A percentile compares a stretch with the other conserved stretches of the same genome.
These are phyloP conservation scores for Drosophila algonquin DNA, from an alignment of 2,888 invertebrate species.

Conservation along the genomic window DNA sequence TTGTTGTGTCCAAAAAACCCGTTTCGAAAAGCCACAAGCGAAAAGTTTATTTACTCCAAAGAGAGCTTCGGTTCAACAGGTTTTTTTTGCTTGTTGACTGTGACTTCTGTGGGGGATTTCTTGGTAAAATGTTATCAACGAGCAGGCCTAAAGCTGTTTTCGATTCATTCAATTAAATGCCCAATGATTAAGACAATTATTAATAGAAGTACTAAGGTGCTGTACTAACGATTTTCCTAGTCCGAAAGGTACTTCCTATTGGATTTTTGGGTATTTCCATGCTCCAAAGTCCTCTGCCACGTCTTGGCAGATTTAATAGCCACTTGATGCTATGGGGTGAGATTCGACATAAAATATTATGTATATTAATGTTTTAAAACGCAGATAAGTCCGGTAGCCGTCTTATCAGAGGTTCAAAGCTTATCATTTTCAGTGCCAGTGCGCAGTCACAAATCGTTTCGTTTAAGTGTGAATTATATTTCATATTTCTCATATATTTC, in stretches of 20 bases:
- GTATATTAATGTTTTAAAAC: neutral
- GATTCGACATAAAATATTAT: neutral
- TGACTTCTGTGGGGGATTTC: slow-evolving; percentile 47
- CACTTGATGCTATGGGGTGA: neutral
- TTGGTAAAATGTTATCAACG: slow-evolving; percentile 28
- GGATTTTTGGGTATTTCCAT: neutral
- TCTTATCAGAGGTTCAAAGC: slow-evolving; percentile 5
- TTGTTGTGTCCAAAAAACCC: slow-evolving; percentile 51
- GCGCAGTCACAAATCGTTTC: neutral
- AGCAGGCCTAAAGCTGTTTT: slow-evolving; percentile 1
- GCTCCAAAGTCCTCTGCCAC: neutral
- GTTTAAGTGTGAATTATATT: neutral
- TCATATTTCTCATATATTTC: no score
- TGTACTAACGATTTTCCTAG: neutral
- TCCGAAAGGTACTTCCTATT: neutral
- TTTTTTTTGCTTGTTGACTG: slow-evolving; percentile 46
- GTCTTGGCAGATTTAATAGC: neutral
- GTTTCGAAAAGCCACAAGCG: slow-evolving; percentile 54
- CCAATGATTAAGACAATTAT: slow-evolving; percentile 35
- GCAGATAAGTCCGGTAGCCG: neutral
- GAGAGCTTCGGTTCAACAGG: slow-evolving; percentile 65
- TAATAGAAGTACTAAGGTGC: slow-evolving; percentile 21
- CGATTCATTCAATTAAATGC: slow-evolving; percentile 35
- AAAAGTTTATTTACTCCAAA: slow-evolving; percentile 43
- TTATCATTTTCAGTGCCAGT: slow-evolving; percentile 12